These are phyloP conservation scores for Hemibagrus wyckioides DNA, from an alignment of 2,113 vertebrate species.

Conservation along the genomic window DNA sequence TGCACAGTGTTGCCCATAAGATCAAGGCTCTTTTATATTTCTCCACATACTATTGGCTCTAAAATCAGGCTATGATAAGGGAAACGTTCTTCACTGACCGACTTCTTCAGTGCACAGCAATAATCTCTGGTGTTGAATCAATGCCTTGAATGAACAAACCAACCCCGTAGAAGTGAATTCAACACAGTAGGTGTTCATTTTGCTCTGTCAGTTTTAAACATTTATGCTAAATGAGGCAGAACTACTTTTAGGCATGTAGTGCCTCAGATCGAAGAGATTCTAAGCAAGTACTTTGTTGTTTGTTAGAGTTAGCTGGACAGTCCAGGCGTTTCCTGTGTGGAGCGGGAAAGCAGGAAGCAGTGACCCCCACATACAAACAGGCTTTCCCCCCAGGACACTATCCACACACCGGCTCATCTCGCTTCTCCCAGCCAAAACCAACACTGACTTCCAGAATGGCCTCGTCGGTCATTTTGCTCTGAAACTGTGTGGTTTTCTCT, in stretches of 20 bases:
- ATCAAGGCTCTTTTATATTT: neutral
- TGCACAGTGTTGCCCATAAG: neutral
- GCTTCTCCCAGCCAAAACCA: slow-evolving; percentile 37
- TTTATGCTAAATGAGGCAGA: slow-evolving; percentile 17
- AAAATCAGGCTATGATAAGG: neutral
- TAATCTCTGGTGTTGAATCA: neutral
- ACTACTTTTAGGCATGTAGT: neutral
- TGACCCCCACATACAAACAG: slow-evolving; percentile 46
- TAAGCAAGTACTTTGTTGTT: neutral
- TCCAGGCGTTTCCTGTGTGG: slow-evolving; percentile 47
- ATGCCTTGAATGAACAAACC: neutral
- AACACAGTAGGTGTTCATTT: slow-evolving; percentile 13
- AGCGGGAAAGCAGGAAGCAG: slow-evolving; percentile 43
- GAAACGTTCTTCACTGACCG: neutral
- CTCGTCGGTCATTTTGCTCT: neutral
- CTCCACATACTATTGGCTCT: neutral
- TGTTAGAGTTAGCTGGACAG: slow-evolving; percentile 19
- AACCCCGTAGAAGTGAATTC: neutral
- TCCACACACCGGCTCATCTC: slow-evolving; percentile 1
- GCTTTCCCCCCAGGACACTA: slow-evolving; percentile 25
- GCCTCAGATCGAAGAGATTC: neutral
- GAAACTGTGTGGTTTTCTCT: neutral
- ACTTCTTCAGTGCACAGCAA: neutral
- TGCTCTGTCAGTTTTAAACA: slow-evolving; percentile 1
- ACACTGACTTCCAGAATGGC: slow-evolving; percentile 32